Conservation (phyloP, 2,888 invertebrate species). For the Teleiodes luculella region DNA sequence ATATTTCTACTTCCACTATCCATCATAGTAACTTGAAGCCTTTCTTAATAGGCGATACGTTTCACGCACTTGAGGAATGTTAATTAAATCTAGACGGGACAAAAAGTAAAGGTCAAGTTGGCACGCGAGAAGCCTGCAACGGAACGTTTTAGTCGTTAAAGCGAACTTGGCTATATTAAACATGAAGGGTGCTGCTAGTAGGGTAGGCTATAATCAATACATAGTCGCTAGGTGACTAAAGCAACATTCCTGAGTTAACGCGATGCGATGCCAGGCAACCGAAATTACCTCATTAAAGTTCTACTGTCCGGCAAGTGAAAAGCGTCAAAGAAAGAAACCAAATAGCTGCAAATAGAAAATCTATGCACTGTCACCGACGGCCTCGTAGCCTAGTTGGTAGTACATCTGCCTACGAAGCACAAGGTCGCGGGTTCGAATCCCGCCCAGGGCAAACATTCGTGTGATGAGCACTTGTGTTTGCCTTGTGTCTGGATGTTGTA, state of each 20-base stretch:
- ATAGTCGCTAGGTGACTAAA: constrained; percentile 27
- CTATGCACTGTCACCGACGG: too few species aligned
- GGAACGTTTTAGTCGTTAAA: constrained; percentile 17
- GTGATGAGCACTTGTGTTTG: too few species aligned
- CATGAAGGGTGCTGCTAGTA: constrained; percentile 21
- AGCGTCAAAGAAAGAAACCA: too few species aligned
- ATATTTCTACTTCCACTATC: constrained; percentile 8
- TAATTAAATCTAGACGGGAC: constrained; percentile 43
- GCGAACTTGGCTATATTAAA: constrained; percentile 12
- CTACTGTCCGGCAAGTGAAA: too few species aligned
- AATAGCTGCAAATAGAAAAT: too few species aligned
- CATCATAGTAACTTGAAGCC: constrained; percentile 6
- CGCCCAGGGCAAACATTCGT: too few species aligned
- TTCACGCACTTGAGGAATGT: constrained; percentile 32
- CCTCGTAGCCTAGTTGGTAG: too few species aligned
- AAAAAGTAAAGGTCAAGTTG: constrained; percentile 63
- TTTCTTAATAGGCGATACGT: constrained; percentile 5
- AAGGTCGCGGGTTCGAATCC: too few species aligned
- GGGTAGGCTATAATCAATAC: constrained; percentile 14
- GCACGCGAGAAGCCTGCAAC: constrained; percentile 41
- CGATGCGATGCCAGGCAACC: too few species aligned
- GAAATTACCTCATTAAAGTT: too few species aligned
- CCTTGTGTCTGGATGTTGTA: too few species aligned
- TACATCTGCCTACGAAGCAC: too few species aligned
- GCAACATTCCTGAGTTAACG: constrained; percentile 14